These are phyloP conservation scores for Momotus momota DNA, from an alignment of 2,797 vertebrate species.

Conservation along the genomic window DNA sequence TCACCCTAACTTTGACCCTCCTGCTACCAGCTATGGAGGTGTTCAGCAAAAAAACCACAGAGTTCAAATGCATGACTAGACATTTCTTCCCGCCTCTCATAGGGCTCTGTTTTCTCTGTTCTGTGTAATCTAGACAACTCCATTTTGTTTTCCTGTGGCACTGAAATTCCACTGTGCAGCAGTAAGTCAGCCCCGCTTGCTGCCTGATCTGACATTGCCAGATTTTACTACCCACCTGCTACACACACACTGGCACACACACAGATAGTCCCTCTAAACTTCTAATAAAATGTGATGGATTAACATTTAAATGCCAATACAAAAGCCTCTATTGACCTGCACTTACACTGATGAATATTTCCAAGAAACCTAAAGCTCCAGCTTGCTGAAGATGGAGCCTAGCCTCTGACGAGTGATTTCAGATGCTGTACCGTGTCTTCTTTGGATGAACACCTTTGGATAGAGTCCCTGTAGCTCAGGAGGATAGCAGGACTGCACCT, in stretches of 20 bases:
- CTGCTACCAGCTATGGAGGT: background rate
- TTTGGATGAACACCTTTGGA: slow-evolving; percentile 58
- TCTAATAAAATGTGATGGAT: slow-evolving; percentile 78
- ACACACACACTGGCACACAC: background rate
- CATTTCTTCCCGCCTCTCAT: fast-evolving
- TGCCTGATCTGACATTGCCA: background rate
- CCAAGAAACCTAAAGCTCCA: slow-evolving; percentile 72
- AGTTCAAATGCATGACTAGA: background rate
- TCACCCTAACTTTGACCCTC: background rate
- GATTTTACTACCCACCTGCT: slow-evolving; percentile 12
- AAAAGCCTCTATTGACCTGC: slow-evolving; percentile 67
- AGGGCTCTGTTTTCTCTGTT: background rate
- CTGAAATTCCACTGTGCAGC: background rate
- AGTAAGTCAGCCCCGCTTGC: background rate
- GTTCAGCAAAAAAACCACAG: background rate
- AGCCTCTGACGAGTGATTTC: slow-evolving; percentile 33
- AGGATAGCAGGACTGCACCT: background rate
- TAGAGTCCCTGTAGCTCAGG: slow-evolving; percentile 8
- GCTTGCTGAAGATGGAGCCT: background rate
- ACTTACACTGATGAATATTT: slow-evolving; percentile 73
- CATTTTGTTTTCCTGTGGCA: background rate
- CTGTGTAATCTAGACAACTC: background rate
- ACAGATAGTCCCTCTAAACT: slow-evolving; percentile 52
- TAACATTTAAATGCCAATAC: slow-evolving; percentile 78
- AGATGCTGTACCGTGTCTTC: slow-evolving; percentile 1